A percentile compares a stretch with the other conserved stretches of the same genome.
phyloP scores from a whole-genome alignment of 2,888 invertebrate species.

The Glyphotaelius pellucidus region DNA sequence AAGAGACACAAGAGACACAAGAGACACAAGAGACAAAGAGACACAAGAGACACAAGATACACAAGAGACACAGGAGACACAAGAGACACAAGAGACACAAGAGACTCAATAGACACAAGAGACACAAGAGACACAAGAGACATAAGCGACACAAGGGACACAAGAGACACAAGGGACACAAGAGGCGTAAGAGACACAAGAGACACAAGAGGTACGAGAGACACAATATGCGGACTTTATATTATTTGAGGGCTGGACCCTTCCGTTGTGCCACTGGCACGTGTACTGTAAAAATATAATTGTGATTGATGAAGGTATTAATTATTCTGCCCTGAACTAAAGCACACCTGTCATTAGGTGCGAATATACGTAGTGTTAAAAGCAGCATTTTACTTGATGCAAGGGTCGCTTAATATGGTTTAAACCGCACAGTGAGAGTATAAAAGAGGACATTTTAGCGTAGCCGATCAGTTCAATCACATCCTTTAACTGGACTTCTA shows the following conservation, averaged over 20 bases:
- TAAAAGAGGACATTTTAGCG: background rate
- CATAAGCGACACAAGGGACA: too few species aligned
- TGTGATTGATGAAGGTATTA: background rate
- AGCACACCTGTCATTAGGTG: background rate
- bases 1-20: too few species aligned
- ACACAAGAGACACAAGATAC: too few species aligned
- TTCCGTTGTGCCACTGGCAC: background rate
- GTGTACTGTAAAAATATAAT: background rate
- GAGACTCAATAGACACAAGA: too few species aligned
- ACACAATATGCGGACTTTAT: too few species aligned
- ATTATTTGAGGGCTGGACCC: background rate
- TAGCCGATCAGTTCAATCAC: background rate
- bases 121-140: too few species aligned
- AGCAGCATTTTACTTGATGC: background rate
- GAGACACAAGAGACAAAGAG: too few species aligned
- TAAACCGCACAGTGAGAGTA: background rate
- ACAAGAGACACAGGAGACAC: too few species aligned
- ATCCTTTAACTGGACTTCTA: background rate
- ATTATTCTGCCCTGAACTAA: background rate
- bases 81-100: too few species aligned
- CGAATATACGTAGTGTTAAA: background rate
- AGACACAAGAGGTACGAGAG: too few species aligned
- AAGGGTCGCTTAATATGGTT: background rate
- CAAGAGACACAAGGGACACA: too few species aligned
- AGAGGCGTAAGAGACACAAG: too few species aligned